A percentile compares a stretch with the other conserved stretches of the same genome.
These are phyloP conservation scores for Chunga burmeisteri DNA, from an alignment of 2,113 vertebrate species.

Conservation along the genomic window DNA sequence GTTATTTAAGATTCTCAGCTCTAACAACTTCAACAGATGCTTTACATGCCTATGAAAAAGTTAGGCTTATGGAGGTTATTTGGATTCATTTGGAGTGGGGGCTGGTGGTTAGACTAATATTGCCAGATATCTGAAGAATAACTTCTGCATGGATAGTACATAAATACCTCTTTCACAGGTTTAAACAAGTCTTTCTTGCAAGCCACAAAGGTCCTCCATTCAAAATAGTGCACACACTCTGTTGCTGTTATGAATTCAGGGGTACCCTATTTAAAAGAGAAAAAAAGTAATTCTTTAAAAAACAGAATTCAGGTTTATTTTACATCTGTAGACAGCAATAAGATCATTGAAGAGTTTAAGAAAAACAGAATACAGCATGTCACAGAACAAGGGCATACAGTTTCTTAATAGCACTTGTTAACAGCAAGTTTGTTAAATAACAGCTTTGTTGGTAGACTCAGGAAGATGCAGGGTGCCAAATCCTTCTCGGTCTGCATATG, in stretches of 20 bases:
- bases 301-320: not conserved
- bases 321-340: not conserved
- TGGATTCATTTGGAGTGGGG: not conserved
- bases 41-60: not conserved
- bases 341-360: not conserved
- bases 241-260: conserved; percentile 90
- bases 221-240: conserved; percentile 92
- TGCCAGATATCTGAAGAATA: not conserved
- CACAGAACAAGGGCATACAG: not conserved
- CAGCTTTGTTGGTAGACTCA: not conserved
- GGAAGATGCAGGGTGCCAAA: not conserved
- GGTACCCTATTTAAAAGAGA: conserved; percentile 80
- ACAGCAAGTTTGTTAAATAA: not conserved
- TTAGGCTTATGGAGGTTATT: not conserved
- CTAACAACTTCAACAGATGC: not conserved
- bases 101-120: not conserved
- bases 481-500: not conserved
- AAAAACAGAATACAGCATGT: not conserved
- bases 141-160: not conserved
- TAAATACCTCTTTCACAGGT: conserved; percentile 87
- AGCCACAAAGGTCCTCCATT: conserved; percentile 89
- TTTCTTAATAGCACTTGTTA: not conserved
- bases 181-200: conserved; percentile 89
- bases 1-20: not conserved
- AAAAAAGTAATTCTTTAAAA: not conserved